Percentiles rank a stretch among this genome's conserved stretches.
Evolutionary conservation across 2,797 vertebrate genomes (phyloP).

Genomic region (Rallus crepitans): DNA sequence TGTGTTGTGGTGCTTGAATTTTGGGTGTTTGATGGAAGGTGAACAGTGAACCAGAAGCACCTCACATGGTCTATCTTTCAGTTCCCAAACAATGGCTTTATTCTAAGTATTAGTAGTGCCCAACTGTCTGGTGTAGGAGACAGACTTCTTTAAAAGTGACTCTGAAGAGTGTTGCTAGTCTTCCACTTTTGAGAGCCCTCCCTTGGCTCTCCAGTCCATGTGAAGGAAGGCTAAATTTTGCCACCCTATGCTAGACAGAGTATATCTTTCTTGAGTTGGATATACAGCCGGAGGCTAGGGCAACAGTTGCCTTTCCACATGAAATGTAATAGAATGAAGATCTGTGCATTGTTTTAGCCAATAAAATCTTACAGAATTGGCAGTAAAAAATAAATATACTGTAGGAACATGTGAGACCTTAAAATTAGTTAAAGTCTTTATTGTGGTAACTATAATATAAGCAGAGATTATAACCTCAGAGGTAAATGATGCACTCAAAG

Average conservation of each 20-base stretch:
- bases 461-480: neutral
- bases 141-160: neutral
- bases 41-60: neutral
- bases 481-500: neutral
- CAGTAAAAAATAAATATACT: neutral
- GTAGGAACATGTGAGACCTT: neutral
- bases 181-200: neutral
- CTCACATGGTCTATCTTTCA: neutral
- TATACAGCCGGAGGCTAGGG: neutral
- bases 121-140: neutral
- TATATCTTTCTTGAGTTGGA: neutral
- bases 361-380: neutral
- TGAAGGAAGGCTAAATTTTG: neutral
- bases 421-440: neutral
- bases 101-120: neutral
- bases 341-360: neutral
- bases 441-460: neutral
- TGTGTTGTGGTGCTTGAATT: fast-evolving
- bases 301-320: neutral
- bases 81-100: neutral
- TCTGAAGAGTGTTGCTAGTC: neutral
- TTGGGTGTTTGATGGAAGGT: neutral
- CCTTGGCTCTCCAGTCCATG: neutral
- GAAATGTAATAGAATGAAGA: neutral
- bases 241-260: neutral